Evolutionary conservation across 1,140 invertebrate genomes (phyloP), one percentile per base, ranked within the genome.

Genomic region (Caenorhabditis brenneri): DNA sequence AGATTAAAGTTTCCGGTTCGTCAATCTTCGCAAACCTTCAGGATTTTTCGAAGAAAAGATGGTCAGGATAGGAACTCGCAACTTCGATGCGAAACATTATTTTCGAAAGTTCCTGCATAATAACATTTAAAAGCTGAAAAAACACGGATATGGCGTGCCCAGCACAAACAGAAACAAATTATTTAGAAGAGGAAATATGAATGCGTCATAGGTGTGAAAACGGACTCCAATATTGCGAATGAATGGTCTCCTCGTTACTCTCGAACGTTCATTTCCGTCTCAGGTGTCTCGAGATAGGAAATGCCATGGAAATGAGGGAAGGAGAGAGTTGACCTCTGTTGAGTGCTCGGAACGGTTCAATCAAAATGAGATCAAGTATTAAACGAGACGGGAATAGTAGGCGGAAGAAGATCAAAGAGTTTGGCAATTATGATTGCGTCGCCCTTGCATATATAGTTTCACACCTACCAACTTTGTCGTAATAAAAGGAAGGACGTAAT

Each of bases 351-450:
- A n/a, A n/a, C n/a, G n/a, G 58, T 65, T 65, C 29, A 65, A 65
- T 36, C 31, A 65, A 36, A 74, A 74, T 36, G 22, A 42, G 36
- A 74, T 46, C 36, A 74, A 24, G 36, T 39, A 65, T 65, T 19
- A 42, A 55, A 42, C 42, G n/a, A 36, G 36, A 42, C 24, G 24
- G 65, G 7, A n/a, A 3, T 29, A 29, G 36, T 24, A 74, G 53
- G 53, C 39, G 39, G 39, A 42, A 42, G 39, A 74, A 33, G 15
- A 74, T 74, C 19, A 74, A 74, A 42, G 36, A 24, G 36, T 31
- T 42, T 74, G 65, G 36, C 65, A 74, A 74, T 74, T 74, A 74
- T 74, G 65, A 74, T 74, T 55, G 53, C 53, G 53, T 55, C 53
- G 53, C 53, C 24, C 22, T 55, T 55, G 7, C 7, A 27, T 27